These are phyloP conservation scores for Nanorana parkeri DNA, from an alignment of 2,113 vertebrate species.

Conservation along the genomic window DNA sequence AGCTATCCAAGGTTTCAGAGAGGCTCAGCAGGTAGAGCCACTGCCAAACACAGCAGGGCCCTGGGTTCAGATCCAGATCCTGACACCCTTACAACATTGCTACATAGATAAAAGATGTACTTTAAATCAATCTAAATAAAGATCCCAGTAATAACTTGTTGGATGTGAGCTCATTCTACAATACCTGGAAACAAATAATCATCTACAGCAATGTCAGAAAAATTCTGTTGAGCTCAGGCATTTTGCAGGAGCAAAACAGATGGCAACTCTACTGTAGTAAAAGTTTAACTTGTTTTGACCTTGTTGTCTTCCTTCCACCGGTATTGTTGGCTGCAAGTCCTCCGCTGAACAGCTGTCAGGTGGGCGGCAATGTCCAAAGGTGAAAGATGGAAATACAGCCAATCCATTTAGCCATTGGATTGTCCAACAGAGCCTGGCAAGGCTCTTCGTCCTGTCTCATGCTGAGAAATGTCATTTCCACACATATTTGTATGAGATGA, in stretches of 20 bases:
- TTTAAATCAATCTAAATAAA: too few species aligned
- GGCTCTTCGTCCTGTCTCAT: not conserved
- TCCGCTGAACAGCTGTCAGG: constrained; percentile 50
- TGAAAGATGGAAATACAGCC: constrained; percentile 50
- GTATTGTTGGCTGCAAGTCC: constrained; percentile 34
- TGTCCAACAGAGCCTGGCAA: constrained; percentile 41
- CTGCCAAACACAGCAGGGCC: too few species aligned
- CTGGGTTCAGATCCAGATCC: too few species aligned
- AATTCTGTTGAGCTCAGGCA: not conserved
- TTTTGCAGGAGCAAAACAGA: constrained; percentile 27
- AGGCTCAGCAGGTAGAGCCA: too few species aligned
- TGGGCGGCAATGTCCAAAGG: constrained; percentile 42
- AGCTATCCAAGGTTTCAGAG: too few species aligned
- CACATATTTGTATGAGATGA: constrained; percentile 31
- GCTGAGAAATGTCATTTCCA: constrained; percentile 27
- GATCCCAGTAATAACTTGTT: too few species aligned
- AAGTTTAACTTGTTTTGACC: constrained; percentile 21
- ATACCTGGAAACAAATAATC: not conserved
- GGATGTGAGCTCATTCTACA: not conserved
- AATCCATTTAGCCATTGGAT: constrained; percentile 43
- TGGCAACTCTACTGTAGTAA: constrained; percentile 8
- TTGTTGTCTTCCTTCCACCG: constrained; percentile 47
- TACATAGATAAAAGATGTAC: too few species aligned
- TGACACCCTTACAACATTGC: too few species aligned
- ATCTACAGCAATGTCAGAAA: not conserved